phyloP scores from a whole-genome alignment of 2,113 vertebrate species.

The Hirundichthys speculiger region DNA sequence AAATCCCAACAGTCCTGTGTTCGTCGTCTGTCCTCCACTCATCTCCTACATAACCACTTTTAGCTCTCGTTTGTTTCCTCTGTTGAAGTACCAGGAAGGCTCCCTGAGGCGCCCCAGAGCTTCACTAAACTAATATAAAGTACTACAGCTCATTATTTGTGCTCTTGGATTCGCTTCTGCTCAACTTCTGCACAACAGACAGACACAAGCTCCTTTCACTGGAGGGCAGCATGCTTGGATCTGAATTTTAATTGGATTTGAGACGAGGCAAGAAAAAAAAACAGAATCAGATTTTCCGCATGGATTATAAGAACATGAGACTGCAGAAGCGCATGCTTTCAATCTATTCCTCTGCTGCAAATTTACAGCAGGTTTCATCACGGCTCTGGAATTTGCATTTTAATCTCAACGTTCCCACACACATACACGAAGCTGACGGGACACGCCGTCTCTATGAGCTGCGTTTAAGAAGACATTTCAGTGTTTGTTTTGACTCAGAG shows the following conservation, averaged over 20 bases:
- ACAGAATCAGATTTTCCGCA: slow-evolving; percentile 65
- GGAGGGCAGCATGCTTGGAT: slow-evolving; percentile 44
- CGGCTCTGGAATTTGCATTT: slow-evolving; percentile 26
- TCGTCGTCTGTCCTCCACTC: too few species aligned
- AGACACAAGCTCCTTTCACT: slow-evolving; percentile 67
- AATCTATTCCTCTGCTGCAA: slow-evolving; percentile 56
- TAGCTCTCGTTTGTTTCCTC: slow-evolving; percentile 30
- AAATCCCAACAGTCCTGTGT: too few species aligned
- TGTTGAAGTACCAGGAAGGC: slow-evolving; percentile 41
- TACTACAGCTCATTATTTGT: slow-evolving; percentile 45
- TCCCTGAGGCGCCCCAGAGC: slow-evolving; percentile 7
- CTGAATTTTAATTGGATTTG: slow-evolving; percentile 75
- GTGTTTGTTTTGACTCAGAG: too few species aligned
- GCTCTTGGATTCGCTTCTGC: slow-evolving; percentile 38
- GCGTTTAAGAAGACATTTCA: too few species aligned
- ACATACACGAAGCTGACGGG: too few species aligned
- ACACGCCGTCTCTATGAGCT: too few species aligned
- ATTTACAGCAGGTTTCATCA: slow-evolving; percentile 41
- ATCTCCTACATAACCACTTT: slow-evolving; percentile 8
- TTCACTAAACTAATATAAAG: slow-evolving; percentile 51
- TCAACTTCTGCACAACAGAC: slow-evolving; percentile 15
- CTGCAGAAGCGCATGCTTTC: slow-evolving; percentile 66
- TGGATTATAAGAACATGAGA: slow-evolving; percentile 62
- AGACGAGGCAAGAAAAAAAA: slow-evolving; percentile 26
- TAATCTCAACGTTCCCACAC: not conserved